Evolutionary conservation across 2,797 vertebrate genomes (phyloP), one percentile per base, ranked within the genome.

Genomic region (Hydrolagus colliei): DNA sequence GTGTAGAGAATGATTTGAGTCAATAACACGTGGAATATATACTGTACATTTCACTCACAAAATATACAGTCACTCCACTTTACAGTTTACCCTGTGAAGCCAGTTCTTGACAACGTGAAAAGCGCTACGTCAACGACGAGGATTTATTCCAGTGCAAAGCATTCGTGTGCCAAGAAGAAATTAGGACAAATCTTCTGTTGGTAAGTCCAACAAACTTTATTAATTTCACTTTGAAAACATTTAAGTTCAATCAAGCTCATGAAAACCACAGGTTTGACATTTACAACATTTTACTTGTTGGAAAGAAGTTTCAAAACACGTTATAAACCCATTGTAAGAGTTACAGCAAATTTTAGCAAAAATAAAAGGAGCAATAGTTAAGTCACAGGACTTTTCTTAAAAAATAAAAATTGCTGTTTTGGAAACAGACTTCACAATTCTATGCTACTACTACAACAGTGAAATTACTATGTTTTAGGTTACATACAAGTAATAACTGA

Each of bases 261-360:
- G 94, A 94, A 93, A 96, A 96, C 93, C 95, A 97, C 96, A 96
- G 93, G 94, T 95, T 97, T 95, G 92, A 96, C 96, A 97, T 91
- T 91, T 94, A 96, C 93, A 92, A 94, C 91, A 90, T 92, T 96
- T 95, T 93, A 96, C 92, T 96, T 92, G 94, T 92, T 92, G 93
- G 91, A 93, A 94, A 96, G 93, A 92, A 89, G 16, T 84, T 84
- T 84, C 41, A 41, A 84, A 84, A 71, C 41, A 52, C 68, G 79
- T 84, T 84, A 84, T 84, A 84, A 84, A 84, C 68, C 79, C 68
- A 84, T 35, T 52, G 0, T 84, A 84, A 84, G 79, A 84, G 79
- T 65, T 84, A 68, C 65, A 84, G 79, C 79, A 84, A 68, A 35
- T 67, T 41, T 84, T 84, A 84, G 79, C 79, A 84, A 84, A 84